phyloP scores from a whole-genome alignment of 1,140 invertebrate species.

The Euura lappo region DNA sequence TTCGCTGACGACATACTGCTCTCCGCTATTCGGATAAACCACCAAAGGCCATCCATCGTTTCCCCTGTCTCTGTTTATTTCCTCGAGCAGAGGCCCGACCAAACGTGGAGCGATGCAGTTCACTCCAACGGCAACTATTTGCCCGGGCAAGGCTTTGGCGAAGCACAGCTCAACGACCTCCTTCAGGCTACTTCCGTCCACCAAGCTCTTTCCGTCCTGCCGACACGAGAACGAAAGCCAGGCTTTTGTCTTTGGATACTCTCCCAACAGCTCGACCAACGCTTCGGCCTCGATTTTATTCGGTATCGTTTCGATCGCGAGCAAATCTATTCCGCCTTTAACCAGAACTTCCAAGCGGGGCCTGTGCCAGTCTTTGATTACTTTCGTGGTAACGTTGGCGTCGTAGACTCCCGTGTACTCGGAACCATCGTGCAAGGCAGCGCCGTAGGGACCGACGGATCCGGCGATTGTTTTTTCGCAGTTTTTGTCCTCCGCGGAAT shows the following conservation, averaged over 20 bases:
- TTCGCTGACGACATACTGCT: conserved; percentile 61
- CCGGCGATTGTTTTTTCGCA: conserved; percentile 71
- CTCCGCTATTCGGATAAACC: conserved; percentile 78
- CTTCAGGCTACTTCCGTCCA: conserved; percentile 77
- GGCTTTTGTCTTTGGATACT: conserved; percentile 75
- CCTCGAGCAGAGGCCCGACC: conserved; percentile 64
- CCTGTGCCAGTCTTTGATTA: conserved; percentile 81
- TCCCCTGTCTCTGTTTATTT: conserved; percentile 50
- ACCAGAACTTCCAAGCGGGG: conserved; percentile 78
- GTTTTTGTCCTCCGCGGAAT: conserved; percentile 60
- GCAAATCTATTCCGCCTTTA: conserved; percentile 77
- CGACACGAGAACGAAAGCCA: conserved; percentile 88
- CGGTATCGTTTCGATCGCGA: conserved; percentile 91
- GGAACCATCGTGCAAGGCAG: conserved; percentile 84
- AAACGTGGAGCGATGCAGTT: conserved; percentile 80
- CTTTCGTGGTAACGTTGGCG: conserved; percentile 67
- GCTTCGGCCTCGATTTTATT: conserved; percentile 81
- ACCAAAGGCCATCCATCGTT: conserved; percentile 61
- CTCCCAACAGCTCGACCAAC: conserved; percentile 74
- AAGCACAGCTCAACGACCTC: conserved; percentile 69
- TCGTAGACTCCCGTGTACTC: conserved; percentile 89
- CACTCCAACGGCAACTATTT: conserved; percentile 81
- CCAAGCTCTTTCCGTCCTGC: conserved; percentile 70
- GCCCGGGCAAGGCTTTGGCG: conserved; percentile 62
- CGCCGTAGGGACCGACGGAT: conserved; percentile 91